Evolutionary conservation across 2,888 invertebrate genomes (phyloP).

Genomic region (Sesamia inferens): DNA sequence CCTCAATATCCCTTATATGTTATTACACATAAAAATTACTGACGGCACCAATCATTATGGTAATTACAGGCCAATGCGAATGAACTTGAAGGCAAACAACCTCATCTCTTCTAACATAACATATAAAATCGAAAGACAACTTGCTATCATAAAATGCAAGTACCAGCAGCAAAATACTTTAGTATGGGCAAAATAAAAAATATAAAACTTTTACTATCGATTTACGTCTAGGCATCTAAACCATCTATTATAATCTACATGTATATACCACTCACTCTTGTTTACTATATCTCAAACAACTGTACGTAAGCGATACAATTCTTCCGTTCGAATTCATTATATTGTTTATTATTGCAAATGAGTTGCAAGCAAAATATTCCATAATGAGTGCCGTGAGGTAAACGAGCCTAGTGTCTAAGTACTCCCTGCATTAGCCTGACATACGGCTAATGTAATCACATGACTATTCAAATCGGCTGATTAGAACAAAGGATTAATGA

Average conservation of each 20-base stretch:
- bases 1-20: neutral
- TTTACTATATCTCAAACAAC: neutral
- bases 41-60: conserved; percentile 4
- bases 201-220: neutral
- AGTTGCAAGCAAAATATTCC: conserved; percentile 54
- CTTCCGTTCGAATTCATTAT: conserved; percentile 25
- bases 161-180: neutral
- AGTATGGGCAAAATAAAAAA: neutral
- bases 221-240: neutral
- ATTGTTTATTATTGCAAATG: conserved; percentile 45
- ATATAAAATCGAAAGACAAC: conserved; percentile 42
- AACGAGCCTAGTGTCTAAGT: conserved; percentile 31
- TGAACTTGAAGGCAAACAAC: conserved; percentile 68
- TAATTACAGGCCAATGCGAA: conserved; percentile 64
- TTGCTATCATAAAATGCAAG: conserved; percentile 24
- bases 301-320: conserved; percentile 3
- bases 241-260: no score
- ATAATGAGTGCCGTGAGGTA: conserved; percentile 23
- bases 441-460: conserved; percentile 40
- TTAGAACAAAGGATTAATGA: conserved; percentile 54
- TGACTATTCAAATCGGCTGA: conserved; percentile 46
- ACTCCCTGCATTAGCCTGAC: conserved; percentile 9
- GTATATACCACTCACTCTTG: neutral
- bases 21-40: conserved; percentile 28
- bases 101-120: conserved; percentile 47